Evolutionary conservation across 2,113 vertebrate genomes (phyloP), one percentile per base, ranked within the genome.

Genomic region (Budorcas taxicolor): DNA sequence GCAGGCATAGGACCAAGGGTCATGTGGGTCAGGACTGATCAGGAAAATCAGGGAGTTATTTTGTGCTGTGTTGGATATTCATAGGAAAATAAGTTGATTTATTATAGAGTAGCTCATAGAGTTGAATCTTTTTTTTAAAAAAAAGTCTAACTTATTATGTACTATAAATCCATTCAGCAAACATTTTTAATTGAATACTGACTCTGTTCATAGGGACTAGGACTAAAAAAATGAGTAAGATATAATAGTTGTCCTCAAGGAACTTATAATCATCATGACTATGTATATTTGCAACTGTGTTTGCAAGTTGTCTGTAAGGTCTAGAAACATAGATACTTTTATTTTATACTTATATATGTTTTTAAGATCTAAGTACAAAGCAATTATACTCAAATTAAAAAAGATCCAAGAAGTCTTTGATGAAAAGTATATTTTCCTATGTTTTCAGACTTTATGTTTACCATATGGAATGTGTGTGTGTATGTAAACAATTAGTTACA

Each of bases 131-230:
- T 47, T 83, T 92, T 43, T 0, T 7, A 43, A 13, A 27, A 71
- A 67, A 74, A 40, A 71, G 67, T 78, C 55, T 83, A 16, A 29
- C 25, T 91, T 91, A 36, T 10, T 95, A 74, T 14, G 7, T 67
- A 90, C 17, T 88, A 29, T 53, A 95, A 50, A 74, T 40, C 43
- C 67, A 64, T 47, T 86, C 40, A 95, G 92, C 15, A 96, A n/a
- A 74, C 93, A 78, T 25, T 95, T 94, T 96, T 55, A 52, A 78
- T 80, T 96, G n/a, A 90, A 90, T 92, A 87, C 21, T 82, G 11
- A 91, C 14, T 90, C 4, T 83, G 23, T 93, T 60, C 60, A 80
- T 29, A 82, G 67, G 27, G 76, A 95, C 13, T 57, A 94, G 43
- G 52, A 85, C 52, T 93, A 62, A 16, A 90, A 92, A 76, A 9